Conservation (phyloP, 2,797 vertebrate species). For the Leptodactylus fallax region DNA sequence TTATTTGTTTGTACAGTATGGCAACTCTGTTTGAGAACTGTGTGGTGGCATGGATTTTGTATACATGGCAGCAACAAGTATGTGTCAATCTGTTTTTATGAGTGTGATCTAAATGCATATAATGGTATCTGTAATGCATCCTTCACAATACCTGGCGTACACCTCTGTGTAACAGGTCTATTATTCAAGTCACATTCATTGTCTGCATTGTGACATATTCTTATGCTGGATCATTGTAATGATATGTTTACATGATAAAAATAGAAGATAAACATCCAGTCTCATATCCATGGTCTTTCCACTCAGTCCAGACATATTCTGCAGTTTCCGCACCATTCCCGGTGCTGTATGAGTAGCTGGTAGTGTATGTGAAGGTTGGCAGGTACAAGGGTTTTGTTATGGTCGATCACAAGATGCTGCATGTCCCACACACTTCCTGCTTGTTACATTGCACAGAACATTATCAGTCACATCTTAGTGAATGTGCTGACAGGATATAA, state of each 20-base stretch:
- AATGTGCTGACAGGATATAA: constrained; percentile 3
- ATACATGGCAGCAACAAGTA: no score
- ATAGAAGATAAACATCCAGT: neutral
- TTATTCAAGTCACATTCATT: no score
- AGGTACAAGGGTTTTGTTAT: constrained; percentile 1
- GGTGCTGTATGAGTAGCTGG: no score
- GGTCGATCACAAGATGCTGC: neutral
- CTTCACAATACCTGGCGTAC: no score
- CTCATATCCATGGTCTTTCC: neutral
- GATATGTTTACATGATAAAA: neutral
- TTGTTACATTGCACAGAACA: neutral
- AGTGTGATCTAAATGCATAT: no score
- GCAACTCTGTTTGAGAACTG: neutral
- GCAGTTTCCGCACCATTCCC: neutral
- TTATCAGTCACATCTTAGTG: neutral
- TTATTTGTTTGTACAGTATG: neutral
- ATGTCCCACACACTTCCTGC: constrained; percentile 30
- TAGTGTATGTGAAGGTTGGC: neutral
- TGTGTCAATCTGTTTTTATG: no score
- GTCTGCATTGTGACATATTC: no score
- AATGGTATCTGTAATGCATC: no score
- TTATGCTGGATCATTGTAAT: neutral
- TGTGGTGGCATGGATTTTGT: neutral
- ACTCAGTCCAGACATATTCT: neutral
- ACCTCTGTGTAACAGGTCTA: no score